Evolutionary conservation across 2,888 invertebrate species (phyloP).

Genomic region (Drosophila prostipennis): DNA sequence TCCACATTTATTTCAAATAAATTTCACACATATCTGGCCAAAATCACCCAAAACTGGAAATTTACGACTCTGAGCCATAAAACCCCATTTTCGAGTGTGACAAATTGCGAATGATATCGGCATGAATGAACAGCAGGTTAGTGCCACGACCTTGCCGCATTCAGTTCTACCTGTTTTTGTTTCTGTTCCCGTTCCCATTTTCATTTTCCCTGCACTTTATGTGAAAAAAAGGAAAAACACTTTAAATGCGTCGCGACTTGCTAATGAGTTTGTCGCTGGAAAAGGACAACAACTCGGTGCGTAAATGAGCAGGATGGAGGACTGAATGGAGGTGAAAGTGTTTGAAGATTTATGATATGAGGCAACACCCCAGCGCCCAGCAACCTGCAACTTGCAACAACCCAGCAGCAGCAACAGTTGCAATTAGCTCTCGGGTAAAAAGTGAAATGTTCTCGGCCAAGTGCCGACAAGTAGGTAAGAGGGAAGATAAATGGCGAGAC

Average conservation of each 20-base stretch:
- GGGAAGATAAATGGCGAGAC: constrained; percentile 50
- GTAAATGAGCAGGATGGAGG: constrained; percentile 31
- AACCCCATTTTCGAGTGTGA: constrained; percentile 56
- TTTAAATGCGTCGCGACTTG: constrained; percentile 71
- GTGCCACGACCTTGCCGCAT: constrained; percentile 27
- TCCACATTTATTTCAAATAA: constrained; percentile 21
- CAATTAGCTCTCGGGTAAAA: constrained; percentile 73
- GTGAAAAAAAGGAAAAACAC: constrained; percentile 48
- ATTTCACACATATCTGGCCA: constrained; percentile 31
- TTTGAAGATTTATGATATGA: constrained; percentile 74
- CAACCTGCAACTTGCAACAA: constrained; percentile 15
- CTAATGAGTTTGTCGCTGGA: constrained; percentile 62
- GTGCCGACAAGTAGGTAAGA: constrained; percentile 68
- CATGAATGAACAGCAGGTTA: constrained; percentile 59
- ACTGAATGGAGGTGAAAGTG: constrained; percentile 74
- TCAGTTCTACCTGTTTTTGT: constrained; percentile 28
- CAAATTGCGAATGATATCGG: constrained; percentile 59
- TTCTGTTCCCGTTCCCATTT: neutral
- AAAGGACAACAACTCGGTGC: constrained; percentile 26
- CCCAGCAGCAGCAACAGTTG: constrained; percentile 37
- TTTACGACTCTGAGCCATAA: constrained; percentile 18
- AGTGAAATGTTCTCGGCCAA: constrained; percentile 76
- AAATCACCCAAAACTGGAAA: constrained; percentile 22
- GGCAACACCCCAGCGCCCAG: constrained; percentile 51
- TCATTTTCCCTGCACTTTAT: constrained; percentile 3